Evolutionary conservation across 2,797 vertebrate species (phyloP), one percentile per base, ranked within the genome.

Genomic region (Pelodytes ibericus): DNA sequence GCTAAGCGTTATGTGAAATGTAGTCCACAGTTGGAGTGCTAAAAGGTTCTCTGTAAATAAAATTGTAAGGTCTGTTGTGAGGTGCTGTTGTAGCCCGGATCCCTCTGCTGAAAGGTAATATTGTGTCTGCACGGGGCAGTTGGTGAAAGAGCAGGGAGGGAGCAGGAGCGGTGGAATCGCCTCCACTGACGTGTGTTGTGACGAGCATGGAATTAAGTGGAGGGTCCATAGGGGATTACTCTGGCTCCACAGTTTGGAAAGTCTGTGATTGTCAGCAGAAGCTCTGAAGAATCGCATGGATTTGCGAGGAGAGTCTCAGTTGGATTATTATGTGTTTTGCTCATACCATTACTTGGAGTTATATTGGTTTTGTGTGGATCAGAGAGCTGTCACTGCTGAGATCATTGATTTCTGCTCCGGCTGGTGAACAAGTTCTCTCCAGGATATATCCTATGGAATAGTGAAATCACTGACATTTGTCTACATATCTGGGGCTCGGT

Each of bases 131-230:
- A 36, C 33, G 33, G 33, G 11, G 33, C 5, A 36, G 33, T 36
- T 36, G 11, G 11, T 36, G 2, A 6, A 5, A 6, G 33, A 5
- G 11, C 33, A 36, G 5, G 11, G 33, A 36, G 33, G 11, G 33
- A 11, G 11, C 33, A 36, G 33, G 5, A 11, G 11, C 5, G 33
- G 33, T 5, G 33, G 33, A 1, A 36, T 11, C 33, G 5, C 33
- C 33, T 36, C 33, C 11, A 36, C 33, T 78, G 75, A 78, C 75
- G 75, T 78, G 27, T 36, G 62, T 27, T 16, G 30, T 77, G 75
- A 77, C 75, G 75, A 77, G 49, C 69, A 11, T 71, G 75, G 75
- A 66, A 71, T 77, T 49, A 57, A 66, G 61, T 72, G 67, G 68
- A 66, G 69, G 61, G 41, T 59, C 62, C 61, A 47, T 66, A 16